Evolutionary conservation across 2,797 vertebrate genomes (phyloP), one percentile per base, ranked within the genome.

Genomic region (Saxicola maurus): DNA sequence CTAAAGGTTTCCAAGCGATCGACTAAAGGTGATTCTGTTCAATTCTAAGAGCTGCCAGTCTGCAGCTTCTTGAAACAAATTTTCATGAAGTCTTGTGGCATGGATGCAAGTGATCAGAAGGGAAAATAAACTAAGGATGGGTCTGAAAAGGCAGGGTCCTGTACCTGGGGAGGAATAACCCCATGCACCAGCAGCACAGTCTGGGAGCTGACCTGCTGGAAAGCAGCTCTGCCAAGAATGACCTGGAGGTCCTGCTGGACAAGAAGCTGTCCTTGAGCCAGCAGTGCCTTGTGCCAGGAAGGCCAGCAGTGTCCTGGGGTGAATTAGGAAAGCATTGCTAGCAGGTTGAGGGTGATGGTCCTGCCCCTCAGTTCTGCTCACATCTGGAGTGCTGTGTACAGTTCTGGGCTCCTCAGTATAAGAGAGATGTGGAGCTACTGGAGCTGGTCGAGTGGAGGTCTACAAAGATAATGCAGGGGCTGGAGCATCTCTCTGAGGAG

Each of bases 241-340:
- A 30, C 19, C 37, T 75, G 31, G 7, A 13, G 8, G 28, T 43
- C 28, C 31, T 81, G 43, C 4, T 45, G 28, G 5, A 8, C 11
- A 38, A 0, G 11, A 33, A 9, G 17, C 7, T 62, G 17, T 51
- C 31, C 17, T 6, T 33, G 37, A 33, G 49, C 31, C 62, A 56
- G 28, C 42, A 37, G 31, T 25, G 19, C 53, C 45, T 59, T 52
- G 18, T 66, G 37, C 49, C 49, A 33, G 4, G 61, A 30, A 37
- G 2, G 46, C 11, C 42, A 17, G 0, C 0, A 0, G 2, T 38
- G 20, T 45, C 31, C 37, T 51, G 56, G 43, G 24, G 14, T 43
- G 28, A 37, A 5, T 4, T 27, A 13, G 31, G 31, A 30, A 8
- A 51, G 24, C 17, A 25, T 13, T 37, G 17, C 16, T 37, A 38